phyloP scores from a whole-genome alignment of 2,113 vertebrate genomes.

The Cyprinodon brontotheroides region DNA sequence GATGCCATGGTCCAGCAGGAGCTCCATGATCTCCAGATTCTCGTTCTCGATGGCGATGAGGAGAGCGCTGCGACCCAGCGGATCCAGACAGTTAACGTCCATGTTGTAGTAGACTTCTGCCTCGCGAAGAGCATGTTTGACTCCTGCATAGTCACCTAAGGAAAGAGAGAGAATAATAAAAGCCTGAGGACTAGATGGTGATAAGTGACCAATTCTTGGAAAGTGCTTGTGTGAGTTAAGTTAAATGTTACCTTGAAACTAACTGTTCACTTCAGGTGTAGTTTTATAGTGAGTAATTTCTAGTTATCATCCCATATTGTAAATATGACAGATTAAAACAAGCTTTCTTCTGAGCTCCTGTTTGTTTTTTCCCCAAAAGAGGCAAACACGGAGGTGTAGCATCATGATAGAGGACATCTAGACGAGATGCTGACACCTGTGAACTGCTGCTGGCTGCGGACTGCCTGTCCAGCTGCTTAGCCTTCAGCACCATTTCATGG shows the following conservation, averaged over 20 bases:
- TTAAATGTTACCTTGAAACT: too few species aligned
- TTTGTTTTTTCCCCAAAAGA: background rate
- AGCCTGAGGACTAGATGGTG: background rate
- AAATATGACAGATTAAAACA: background rate
- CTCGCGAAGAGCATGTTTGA: constrained; percentile 93
- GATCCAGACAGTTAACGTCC: constrained; percentile 98
- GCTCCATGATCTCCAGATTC: constrained; percentile 98
- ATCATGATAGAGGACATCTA: background rate
- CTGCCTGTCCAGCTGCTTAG: constrained; percentile 25
- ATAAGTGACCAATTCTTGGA: background rate
- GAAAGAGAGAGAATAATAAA: background rate
- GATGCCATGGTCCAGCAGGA: constrained; percentile 90
- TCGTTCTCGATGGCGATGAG: constrained; percentile 99
- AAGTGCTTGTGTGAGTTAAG: background rate
- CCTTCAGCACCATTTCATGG: constrained; percentile 3
- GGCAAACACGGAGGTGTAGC: background rate
- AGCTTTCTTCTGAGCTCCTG: too few species aligned
- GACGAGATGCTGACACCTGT: constrained; percentile 7
- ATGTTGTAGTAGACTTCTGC: constrained; percentile 99
- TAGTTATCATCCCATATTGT: background rate
- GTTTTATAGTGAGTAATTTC: background rate
- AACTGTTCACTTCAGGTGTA: background rate
- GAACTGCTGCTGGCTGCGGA: background rate
- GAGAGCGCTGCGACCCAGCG: constrained; percentile 93
- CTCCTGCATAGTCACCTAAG: constrained; percentile 90